These are phyloP conservation scores for Electrona antarctica DNA, from an alignment of 2,113 vertebrate species.

Conservation along the genomic window DNA sequence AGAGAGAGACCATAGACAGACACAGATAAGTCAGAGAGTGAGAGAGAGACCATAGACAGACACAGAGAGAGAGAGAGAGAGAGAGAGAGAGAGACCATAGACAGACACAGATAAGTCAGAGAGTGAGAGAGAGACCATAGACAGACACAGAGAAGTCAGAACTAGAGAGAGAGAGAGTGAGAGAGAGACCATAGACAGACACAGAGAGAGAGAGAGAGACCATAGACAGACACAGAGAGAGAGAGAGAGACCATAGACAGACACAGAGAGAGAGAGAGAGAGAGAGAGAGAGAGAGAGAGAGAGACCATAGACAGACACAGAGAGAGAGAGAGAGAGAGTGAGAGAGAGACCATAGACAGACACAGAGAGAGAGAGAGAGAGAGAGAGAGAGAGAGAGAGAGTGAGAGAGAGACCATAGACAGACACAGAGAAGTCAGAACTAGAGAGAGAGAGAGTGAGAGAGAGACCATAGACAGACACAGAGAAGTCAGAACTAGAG, in stretches of 20 bases:
- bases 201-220: background rate
- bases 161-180: too few relatives aligned
- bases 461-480: background rate
- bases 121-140: background rate
- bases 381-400: constrained; percentile 3
- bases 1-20: background rate
- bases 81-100: constrained; percentile 12
- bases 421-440: background rate
- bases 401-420: background rate
- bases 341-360: constrained; percentile 6
- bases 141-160: background rate
- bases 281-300: background rate
- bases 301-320: too few relatives aligned
- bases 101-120: too few relatives aligned
- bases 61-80: background rate
- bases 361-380: background rate
- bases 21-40: too few relatives aligned
- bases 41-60: background rate
- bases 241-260: constrained; percentile 7
- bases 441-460: background rate
- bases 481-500: background rate
- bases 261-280: background rate
- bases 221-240: background rate
- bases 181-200: background rate
- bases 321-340: background rate